These are phyloP conservation scores for Bufotes viridis DNA, from an alignment of 2,797 vertebrate species.

Conservation along the genomic window DNA sequence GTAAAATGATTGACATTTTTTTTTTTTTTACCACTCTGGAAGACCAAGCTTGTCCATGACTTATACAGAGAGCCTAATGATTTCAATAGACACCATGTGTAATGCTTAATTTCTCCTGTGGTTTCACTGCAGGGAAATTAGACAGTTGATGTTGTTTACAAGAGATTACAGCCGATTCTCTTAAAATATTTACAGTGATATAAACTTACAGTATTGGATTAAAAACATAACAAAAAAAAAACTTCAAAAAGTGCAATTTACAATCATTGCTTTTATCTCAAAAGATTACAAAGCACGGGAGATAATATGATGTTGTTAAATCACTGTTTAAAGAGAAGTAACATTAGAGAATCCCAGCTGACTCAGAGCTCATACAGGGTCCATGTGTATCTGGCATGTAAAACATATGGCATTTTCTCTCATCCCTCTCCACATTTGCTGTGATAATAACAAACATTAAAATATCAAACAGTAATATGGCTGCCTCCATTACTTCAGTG, in stretches of 20 bases:
- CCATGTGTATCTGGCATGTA: conserved; percentile 12
- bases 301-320: neutral
- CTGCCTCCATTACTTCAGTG: conserved; percentile 2
- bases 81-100: neutral
- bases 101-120: neutral
- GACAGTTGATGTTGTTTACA: neutral
- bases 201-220: neutral
- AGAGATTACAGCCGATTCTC: neutral
- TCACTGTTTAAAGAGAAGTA: neutral
- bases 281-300: neutral
- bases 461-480: conserved; percentile 42
- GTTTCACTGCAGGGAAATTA: neutral
- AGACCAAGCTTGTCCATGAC: neutral
- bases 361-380: neutral
- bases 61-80: neutral
- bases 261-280: neutral
- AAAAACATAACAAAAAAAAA: neutral
- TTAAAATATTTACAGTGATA: neutral
- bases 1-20: no score
- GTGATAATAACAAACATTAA: conserved; percentile 41
- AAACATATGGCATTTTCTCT: conserved; percentile 20
- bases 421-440: conserved; percentile 25
- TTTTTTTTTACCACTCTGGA: neutral
- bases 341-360: conserved; percentile 19
- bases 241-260: neutral